Conservation (phyloP, 1,140 invertebrate genomes). For the Drosophila bifasciata region DNA sequence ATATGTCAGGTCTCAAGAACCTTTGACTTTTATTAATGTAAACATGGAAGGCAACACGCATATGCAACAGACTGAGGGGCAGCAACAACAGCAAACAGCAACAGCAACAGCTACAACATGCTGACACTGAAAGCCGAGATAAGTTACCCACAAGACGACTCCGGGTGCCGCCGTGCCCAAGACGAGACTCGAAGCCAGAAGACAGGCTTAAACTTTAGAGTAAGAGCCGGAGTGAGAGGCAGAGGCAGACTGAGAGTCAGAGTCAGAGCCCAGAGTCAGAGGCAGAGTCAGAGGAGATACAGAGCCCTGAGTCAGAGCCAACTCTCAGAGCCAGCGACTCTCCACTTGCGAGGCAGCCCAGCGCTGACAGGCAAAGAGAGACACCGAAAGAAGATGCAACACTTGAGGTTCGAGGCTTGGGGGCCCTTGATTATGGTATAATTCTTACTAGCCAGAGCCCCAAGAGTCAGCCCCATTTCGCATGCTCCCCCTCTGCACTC, state of each 20-base stretch:
- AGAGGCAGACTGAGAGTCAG: too few species aligned
- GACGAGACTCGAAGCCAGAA: slow-evolving; percentile 12
- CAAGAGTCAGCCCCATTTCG: too few species aligned
- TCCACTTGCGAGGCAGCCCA: slow-evolving; percentile 31
- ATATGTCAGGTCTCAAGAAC: slow-evolving; percentile 80
- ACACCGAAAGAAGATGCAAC: slow-evolving; percentile 69
- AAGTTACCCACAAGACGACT: slow-evolving; percentile 49
- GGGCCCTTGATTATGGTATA: slow-evolving; percentile 60
- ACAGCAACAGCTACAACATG: slow-evolving; percentile 52
- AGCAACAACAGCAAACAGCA: slow-evolving; percentile 29
- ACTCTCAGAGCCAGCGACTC: too few species aligned
- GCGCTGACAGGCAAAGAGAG: slow-evolving; percentile 50
- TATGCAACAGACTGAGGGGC: slow-evolving; percentile 49
- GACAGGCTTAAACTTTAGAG: too few species aligned
- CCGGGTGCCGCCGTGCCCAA: slow-evolving; percentile 23
- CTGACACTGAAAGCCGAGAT: slow-evolving; percentile 68
- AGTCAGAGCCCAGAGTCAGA: too few species aligned
- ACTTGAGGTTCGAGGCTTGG: slow-evolving; percentile 55
- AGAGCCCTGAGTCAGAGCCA: background rate
- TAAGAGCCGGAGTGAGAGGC: too few species aligned
- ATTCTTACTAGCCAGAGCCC: too few species aligned
- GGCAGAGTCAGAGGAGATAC: background rate
- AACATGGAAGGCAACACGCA: slow-evolving; percentile 82
- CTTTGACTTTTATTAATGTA: slow-evolving; percentile 83
- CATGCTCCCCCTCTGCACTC: too few species aligned